These are phyloP conservation scores for Albula goreensis DNA, from an alignment of 2,113 vertebrate genomes.

Conservation along the genomic window DNA sequence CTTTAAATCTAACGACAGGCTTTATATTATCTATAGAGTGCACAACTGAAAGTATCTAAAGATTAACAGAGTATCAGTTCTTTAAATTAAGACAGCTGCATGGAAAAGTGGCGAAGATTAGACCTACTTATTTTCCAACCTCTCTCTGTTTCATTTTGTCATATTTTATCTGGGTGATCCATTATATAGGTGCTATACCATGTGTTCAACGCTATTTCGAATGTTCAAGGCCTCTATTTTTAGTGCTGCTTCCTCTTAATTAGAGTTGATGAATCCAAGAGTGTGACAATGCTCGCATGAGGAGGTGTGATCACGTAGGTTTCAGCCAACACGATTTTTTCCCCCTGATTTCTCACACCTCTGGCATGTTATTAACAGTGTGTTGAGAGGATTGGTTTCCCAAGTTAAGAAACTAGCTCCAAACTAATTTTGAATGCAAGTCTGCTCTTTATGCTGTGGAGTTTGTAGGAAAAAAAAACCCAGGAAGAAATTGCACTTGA, in stretches of 20 bases:
- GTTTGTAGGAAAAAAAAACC: neutral
- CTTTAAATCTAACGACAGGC: neutral
- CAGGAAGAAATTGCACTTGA: neutral
- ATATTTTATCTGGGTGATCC: conserved; percentile 23
- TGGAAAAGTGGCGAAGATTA: neutral
- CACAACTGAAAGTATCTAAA: neutral
- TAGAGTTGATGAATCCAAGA: conserved; percentile 52
- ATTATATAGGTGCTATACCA: conserved; percentile 37
- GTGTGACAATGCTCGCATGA: conserved; percentile 50
- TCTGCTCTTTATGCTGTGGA: conserved; percentile 11
- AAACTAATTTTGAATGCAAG: conserved; percentile 39
- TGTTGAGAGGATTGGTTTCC: conserved; percentile 54
- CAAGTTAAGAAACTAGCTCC: conserved; percentile 43
- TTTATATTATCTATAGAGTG: neutral
- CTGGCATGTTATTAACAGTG: conserved; percentile 48
- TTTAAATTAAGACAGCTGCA: neutral
- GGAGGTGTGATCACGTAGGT: conserved; percentile 55
- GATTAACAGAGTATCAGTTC: neutral
- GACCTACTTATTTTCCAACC: conserved; percentile 34
- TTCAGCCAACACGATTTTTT: conserved; percentile 38
- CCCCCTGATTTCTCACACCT: conserved; percentile 47
- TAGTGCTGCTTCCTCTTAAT: conserved; percentile 47
- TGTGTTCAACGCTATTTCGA: conserved; percentile 43
- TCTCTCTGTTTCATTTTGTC: conserved; percentile 29
- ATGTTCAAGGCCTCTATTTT: conserved; percentile 45